phyloP scores from a whole-genome alignment of 2,797 vertebrate genomes.

The Gymnothorax reevesii region DNA sequence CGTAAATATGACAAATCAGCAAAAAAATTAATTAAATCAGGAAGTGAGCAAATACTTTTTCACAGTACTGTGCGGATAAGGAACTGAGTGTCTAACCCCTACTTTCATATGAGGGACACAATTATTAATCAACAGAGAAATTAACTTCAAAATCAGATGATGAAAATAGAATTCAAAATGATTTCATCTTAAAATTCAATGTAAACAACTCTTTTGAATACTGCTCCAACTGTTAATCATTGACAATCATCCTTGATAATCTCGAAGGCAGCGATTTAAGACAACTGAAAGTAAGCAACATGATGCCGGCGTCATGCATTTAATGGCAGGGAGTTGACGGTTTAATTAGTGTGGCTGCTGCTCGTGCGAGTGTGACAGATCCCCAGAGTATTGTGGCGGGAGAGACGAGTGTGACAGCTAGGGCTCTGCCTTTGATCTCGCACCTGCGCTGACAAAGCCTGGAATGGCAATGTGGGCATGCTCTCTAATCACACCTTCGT shows the following conservation, averaged over 20 bases:
- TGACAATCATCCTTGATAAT: not conserved
- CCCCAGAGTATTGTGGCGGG: not conserved
- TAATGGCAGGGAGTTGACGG: not conserved
- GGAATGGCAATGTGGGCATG: not conserved
- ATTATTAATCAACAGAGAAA: not conserved
- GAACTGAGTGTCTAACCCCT: too few relatives aligned
- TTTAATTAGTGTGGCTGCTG: not conserved
- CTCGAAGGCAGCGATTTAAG: not conserved
- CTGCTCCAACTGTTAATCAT: not conserved
- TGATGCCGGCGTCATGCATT: not conserved
- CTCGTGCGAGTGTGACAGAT: not conserved
- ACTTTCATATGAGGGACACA: too few relatives aligned
- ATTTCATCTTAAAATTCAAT: not conserved
- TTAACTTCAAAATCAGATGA: not conserved
- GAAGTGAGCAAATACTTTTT: too few relatives aligned
- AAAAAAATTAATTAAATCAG: too few relatives aligned
- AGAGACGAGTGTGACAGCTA: not conserved
- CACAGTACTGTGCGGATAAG: too few relatives aligned
- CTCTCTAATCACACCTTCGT: constrained; percentile 7
- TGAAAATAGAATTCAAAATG: not conserved
- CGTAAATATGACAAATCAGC: too few relatives aligned
- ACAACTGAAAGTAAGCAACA: not conserved
- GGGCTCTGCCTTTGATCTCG: not conserved
- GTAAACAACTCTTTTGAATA: not conserved
- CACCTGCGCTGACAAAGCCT: constrained; percentile 10